Evolutionary conservation across 1,140 invertebrate genomes (phyloP), one percentile per base, ranked within the genome.

Genomic region (Ips nitidus): DNA sequence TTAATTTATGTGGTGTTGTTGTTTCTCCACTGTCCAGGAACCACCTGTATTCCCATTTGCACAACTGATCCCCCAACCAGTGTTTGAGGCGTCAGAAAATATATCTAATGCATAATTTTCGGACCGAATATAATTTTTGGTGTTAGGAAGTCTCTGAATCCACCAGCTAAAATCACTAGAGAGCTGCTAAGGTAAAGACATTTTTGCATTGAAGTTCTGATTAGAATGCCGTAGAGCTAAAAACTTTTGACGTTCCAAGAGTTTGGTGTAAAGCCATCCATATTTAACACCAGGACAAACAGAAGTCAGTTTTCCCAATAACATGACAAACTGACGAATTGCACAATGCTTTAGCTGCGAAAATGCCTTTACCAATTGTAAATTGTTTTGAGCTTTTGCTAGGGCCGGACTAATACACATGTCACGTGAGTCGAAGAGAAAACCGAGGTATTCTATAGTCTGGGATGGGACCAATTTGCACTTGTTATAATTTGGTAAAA

Each of bases 231-330:
- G 5, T 45, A 74, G 45, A 7, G 36, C 63, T 56, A 71, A 4
- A 52, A 36, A 69, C 56, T 75, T 75, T 22, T 55, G 53, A 36
- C 61, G 42, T 66, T 75, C 72, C 4, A 75, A 64, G 1, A 37
- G 7, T 56, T 75, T 75, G 2, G 64, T 72, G 40, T 75, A 66
- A 3, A 73, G 8, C 60, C 63, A 74, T 38, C 66, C 68, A 56
- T 74, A 75, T 52, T 22, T 2, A 8, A 73, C 42, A 22, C 69
- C 37, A 7, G 52, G 52, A n/a, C n/a, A 47, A n/a, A 47, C 45
- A 5, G 45, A 47, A n/a, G 45, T 5, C 4, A 47, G 45, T 4
- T 22, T 22, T 22, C 22, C 22, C 22, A 22, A 22, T 22, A 22
- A 22, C 22, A 22, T 22, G 22, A 0, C 22, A 22, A 22, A 22